These are phyloP conservation scores for Drosophila paucipuncta DNA, from an alignment of 2,888 invertebrate species.

Conservation along the genomic window DNA sequence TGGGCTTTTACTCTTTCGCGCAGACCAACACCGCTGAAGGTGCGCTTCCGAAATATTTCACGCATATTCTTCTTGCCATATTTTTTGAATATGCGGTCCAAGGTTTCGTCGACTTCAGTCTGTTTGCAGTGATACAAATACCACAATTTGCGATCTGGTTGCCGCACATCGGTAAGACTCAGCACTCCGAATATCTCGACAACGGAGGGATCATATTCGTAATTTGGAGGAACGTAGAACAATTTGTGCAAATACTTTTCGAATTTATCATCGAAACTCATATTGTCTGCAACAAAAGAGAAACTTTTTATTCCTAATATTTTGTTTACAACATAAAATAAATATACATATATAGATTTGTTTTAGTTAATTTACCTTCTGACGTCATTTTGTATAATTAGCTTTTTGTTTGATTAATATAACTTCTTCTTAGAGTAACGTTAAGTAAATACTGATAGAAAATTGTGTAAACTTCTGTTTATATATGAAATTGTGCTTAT, in stretches of 20 bases:
- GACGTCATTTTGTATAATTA: constrained; percentile 19
- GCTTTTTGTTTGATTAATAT: neutral
- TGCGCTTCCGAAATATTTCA: constrained; percentile 62
- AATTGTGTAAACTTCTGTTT: neutral
- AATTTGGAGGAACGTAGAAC: constrained; percentile 30
- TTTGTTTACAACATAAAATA: neutral
- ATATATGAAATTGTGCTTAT: constrained; percentile 23
- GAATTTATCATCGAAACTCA: constrained; percentile 48
- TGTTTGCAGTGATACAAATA: constrained; percentile 61
- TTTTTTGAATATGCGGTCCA: constrained; percentile 55
- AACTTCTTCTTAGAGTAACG: neutral
- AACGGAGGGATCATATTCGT: constrained; percentile 33
- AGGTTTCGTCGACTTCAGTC: constrained; percentile 60
- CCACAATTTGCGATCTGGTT: constrained; percentile 67
- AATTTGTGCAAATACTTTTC: constrained; percentile 42
- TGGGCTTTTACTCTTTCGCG: constrained; percentile 57
- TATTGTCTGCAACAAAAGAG: constrained; percentile 12
- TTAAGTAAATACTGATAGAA: neutral
- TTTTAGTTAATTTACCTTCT: constrained; percentile 18
- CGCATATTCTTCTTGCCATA: constrained; percentile 70
- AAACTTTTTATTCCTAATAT: neutral
- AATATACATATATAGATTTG: neutral
- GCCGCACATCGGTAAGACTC: constrained; percentile 44
- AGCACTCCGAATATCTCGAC: constrained; percentile 65
- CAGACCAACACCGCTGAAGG: constrained; percentile 55